These are phyloP conservation scores for Epirrhoe alternata DNA, from an alignment of 2,888 invertebrate genomes.

Conservation along the genomic window DNA sequence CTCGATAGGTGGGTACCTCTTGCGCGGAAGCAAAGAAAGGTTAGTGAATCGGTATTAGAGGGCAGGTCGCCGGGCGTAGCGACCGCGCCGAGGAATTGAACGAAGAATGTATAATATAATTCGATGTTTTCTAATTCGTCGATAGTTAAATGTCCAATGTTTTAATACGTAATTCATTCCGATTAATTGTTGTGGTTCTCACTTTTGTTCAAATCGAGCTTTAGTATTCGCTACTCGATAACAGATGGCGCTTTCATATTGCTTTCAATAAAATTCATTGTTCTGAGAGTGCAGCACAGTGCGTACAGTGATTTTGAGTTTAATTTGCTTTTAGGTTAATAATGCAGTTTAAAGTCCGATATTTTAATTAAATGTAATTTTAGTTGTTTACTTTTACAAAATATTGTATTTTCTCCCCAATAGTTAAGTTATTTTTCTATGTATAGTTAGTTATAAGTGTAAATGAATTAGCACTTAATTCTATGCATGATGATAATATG, in stretches of 20 bases:
- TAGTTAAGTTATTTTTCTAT: slow-evolving; percentile 85
- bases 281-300: slow-evolving; percentile 82
- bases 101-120: slow-evolving; percentile 61
- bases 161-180: slow-evolving; percentile 69
- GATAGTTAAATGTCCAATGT: slow-evolving; percentile 67
- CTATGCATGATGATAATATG: slow-evolving; percentile 84
- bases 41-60: slow-evolving; percentile 79
- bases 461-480: slow-evolving; percentile 84
- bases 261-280: slow-evolving; percentile 53
- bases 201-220: slow-evolving; percentile 48
- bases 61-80: slow-evolving; percentile 58
- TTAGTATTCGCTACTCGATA: slow-evolving; percentile 53
- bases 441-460: slow-evolving; percentile 85
- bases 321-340: slow-evolving; percentile 78
- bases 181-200: slow-evolving; percentile 57
- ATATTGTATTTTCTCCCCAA: slow-evolving; percentile 83
- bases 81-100: slow-evolving; percentile 47
- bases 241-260: slow-evolving; percentile 57
- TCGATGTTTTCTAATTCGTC: slow-evolving; percentile 72
- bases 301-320: slow-evolving; percentile 72
- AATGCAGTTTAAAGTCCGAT: slow-evolving; percentile 77
- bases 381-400: slow-evolving; percentile 81
- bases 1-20: too few species aligned
- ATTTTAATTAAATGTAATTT: slow-evolving; percentile 71
- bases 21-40: slow-evolving; percentile 78